Evolutionary conservation across 2,113 vertebrate species (phyloP), one percentile per base, ranked within the genome.

Genomic region (Ifrita kowaldi): DNA sequence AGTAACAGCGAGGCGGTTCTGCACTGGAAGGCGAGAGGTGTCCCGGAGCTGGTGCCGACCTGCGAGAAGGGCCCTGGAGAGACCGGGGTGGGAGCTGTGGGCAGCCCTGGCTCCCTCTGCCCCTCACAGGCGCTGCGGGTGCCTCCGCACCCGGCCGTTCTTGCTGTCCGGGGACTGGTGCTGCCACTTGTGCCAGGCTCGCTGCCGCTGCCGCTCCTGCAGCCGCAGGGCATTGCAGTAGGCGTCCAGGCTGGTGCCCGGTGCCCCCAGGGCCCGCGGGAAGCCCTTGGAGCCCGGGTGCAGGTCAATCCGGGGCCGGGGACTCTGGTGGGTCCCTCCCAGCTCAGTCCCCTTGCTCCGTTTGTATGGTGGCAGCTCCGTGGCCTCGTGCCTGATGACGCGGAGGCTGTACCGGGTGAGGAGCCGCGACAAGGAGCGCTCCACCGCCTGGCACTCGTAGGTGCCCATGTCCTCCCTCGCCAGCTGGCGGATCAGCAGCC

Each of bases 141-240:
- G 98, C 97, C 98, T 96, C 80, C 98, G 97, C 44, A 98, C 98
- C 6, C 99, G 95, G 30, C 98, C 96, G 22, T 97, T 98, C 91
- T 96, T 97, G 96, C 90, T 96, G 90, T 98, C 98, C 0, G 83
- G 32, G 32, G 91, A 73, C 4, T 71, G 49, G 33, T 98, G 98
- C 67, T 98, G 98, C 98, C 98, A 98, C 93, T 98, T 98, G 1
- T 95, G 89, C 87, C 98, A 98, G 28, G 97, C 84, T 28, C 98
- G 98, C 94, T 98, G 98, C 94, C 98, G 96, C 27, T 98, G 98
- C 74, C 98, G 98, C 37, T 98, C 98, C 5, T 98, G 98, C 78
- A 97, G 98, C 97, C 98, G 98, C 89, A 99, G 97, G 78, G 98
- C 97, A 24, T 98, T 97, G 68, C 99, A 99, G 94, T 98, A 98